These are phyloP conservation scores for Sisor rabdophorus DNA, from an alignment of 2,113 vertebrate genomes.

Conservation along the genomic window DNA sequence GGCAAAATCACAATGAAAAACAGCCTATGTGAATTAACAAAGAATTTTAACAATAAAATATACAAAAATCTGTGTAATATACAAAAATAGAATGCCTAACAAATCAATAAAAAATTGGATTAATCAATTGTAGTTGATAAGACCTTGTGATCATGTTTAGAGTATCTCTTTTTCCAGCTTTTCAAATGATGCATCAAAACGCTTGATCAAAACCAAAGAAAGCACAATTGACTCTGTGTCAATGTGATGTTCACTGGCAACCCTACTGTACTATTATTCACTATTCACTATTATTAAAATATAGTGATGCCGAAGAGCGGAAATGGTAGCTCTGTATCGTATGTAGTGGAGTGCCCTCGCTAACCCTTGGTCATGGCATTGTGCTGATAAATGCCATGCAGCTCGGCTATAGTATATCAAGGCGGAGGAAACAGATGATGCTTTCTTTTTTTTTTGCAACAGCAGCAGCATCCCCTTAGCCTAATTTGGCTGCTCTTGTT, in stretches of 20 bases:
- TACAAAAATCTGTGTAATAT: no score
- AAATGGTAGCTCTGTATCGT: constrained; percentile 44
- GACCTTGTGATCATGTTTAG: constrained; percentile 25
- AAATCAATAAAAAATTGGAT: neutral
- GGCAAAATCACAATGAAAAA: no score
- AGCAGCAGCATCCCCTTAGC: constrained; percentile 48
- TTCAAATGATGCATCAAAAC: no score
- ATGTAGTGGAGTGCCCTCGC: constrained; percentile 24
- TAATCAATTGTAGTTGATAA: neutral
- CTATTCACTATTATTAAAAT: constrained; percentile 43
- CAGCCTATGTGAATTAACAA: no score
- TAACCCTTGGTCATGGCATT: constrained; percentile 39
- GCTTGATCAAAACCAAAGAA: no score
- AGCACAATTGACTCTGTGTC: no score
- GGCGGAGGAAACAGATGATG: constrained; percentile 57
- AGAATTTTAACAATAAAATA: no score
- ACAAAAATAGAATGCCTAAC: no score
- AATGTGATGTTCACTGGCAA: no score
- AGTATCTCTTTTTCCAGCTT: no score
- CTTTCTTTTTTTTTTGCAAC: constrained; percentile 15
- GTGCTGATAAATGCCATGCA: constrained; percentile 52
- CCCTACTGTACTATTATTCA: neutral
- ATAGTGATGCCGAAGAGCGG: constrained; percentile 8
- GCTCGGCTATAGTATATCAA: constrained; percentile 41
- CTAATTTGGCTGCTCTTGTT: constrained; percentile 45